Conservation (phyloP, 2,113 vertebrate genomes). For the Coregonus clupeaformis region DNA sequence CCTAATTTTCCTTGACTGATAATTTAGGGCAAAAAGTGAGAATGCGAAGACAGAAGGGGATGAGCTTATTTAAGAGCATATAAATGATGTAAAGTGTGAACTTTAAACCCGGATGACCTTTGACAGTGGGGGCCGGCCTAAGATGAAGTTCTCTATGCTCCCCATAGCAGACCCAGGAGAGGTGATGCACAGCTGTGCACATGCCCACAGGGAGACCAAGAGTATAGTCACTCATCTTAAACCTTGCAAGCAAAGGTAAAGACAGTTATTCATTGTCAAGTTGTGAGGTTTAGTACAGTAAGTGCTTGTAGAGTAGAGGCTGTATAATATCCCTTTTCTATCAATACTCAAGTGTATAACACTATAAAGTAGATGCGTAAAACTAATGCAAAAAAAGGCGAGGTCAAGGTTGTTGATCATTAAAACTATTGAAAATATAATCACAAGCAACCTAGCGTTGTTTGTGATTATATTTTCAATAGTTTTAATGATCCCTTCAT, state of each 20-base stretch:
- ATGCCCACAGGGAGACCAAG: constrained; percentile 55
- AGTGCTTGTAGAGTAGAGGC: background rate
- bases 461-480: background rate
- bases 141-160: constrained; percentile 82
- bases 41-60: constrained; percentile 61
- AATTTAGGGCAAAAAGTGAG: constrained; percentile 52
- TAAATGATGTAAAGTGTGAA: constrained; percentile 88
- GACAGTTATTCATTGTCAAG: constrained; percentile 62
- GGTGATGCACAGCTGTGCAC: constrained; percentile 73
- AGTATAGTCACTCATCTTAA: constrained; percentile 63
- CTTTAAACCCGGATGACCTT: constrained; percentile 88
- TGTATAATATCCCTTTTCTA: background rate
- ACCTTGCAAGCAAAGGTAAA: constrained; percentile 57
- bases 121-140: constrained; percentile 83
- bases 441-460: background rate
- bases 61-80: constrained; percentile 86
- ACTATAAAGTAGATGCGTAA: background rate
- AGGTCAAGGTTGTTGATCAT: background rate
- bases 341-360: background rate
- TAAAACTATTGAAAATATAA: background rate
- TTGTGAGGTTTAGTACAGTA: constrained; percentile 38
- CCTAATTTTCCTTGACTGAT: constrained; percentile 70
- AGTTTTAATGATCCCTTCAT: background rate
- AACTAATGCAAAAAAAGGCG: background rate
- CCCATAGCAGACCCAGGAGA: constrained; percentile 58